A percentile compares a stretch with the other conserved stretches of the same genome.
phyloP scores from a whole-genome alignment of 2,888 invertebrate genomes.

The Diarsia brunnea region DNA sequence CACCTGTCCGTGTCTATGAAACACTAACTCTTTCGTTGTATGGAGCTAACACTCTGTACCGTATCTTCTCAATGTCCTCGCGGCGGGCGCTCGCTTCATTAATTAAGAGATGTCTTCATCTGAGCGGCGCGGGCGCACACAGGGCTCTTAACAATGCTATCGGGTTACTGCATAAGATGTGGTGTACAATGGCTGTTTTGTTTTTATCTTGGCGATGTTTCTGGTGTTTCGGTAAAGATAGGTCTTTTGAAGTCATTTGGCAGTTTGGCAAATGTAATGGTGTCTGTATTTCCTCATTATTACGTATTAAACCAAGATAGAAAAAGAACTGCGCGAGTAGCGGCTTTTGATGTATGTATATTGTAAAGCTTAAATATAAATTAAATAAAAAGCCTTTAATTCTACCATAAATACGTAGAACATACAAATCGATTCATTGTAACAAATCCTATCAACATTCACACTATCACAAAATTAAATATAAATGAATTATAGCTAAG shows the following conservation, averaged over 20 bases:
- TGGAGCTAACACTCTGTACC: neutral
- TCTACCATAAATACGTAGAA: too few species aligned
- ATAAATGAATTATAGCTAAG: neutral
- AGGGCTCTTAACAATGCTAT: slow-evolving; percentile 67
- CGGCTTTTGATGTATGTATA: neutral
- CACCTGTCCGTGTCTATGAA: too few species aligned
- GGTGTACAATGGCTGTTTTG: slow-evolving; percentile 49
- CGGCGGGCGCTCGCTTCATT: slow-evolving; percentile 65
- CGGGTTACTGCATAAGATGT: slow-evolving; percentile 63
- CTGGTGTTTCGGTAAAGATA: slow-evolving; percentile 20
- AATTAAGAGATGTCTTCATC: slow-evolving; percentile 67
- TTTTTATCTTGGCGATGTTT: slow-evolving; percentile 31
- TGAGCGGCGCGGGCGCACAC: slow-evolving; percentile 57
- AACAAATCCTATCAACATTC: too few species aligned
- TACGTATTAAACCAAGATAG: neutral
- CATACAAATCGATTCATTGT: too few species aligned
- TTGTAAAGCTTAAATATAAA: neutral
- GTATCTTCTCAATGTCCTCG: neutral
- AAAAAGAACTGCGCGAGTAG: neutral
- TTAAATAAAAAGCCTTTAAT: neutral
- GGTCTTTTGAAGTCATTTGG: slow-evolving; percentile 22
- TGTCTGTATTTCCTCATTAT: neutral
- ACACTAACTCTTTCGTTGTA: too few species aligned
- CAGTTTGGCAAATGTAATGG: neutral
- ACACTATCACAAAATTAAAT: neutral